Percentiles rank a stretch among this genome's conserved stretches.
phyloP scores from a whole-genome alignment of 2,113 vertebrate species.

The Spizaetus ornatus region DNA sequence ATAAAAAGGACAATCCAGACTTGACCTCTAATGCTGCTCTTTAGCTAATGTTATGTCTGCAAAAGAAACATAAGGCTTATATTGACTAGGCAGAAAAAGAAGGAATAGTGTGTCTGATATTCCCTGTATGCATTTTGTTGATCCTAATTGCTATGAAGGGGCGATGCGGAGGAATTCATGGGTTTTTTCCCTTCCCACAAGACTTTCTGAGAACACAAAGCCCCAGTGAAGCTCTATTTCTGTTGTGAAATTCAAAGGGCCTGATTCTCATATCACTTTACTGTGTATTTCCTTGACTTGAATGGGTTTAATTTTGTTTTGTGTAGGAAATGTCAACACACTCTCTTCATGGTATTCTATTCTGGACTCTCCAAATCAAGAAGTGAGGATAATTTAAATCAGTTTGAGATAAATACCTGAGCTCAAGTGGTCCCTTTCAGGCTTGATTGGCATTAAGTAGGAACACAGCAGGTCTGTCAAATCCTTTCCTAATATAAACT shows the following conservation, averaged over 20 bases:
- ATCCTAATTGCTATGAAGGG: background rate
- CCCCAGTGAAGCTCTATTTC: background rate
- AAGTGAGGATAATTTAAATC: constrained; percentile 15
- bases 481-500: constrained; percentile 4
- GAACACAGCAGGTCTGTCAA: constrained; percentile 17
- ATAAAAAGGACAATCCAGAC: background rate
- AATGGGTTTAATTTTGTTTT: background rate
- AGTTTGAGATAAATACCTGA: constrained; percentile 19
- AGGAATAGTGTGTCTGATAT: background rate
- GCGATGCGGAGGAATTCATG: fast-evolving
- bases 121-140: background rate
- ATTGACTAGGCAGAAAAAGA: background rate
- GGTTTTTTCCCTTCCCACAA: background rate
- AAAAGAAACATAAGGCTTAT: background rate
- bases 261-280: background rate
- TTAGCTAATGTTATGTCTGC: background rate
- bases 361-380: constrained; percentile 20
- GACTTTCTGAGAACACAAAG: background rate
- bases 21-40: background rate
- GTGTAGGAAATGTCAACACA: background rate
- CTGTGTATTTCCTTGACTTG: background rate
- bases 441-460: constrained; percentile 11
- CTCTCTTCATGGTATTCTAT: background rate
- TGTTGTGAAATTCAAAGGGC: background rate
- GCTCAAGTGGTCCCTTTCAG: constrained; percentile 2